Conservation (phyloP, 2,113 vertebrate species). For the Antechinus flavipes region DNA sequence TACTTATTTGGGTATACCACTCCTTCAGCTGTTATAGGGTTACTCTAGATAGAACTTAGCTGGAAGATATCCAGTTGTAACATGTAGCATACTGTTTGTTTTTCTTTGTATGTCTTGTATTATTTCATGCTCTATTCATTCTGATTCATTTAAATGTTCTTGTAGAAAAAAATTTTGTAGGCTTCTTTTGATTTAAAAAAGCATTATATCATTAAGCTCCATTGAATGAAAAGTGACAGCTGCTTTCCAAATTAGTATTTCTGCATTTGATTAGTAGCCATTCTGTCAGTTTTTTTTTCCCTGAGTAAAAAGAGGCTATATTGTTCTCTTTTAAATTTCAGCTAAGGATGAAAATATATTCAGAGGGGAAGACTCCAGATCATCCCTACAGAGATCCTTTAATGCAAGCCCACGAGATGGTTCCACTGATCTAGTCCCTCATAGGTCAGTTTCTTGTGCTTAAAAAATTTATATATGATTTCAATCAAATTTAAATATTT, state of each 20-base stretch:
- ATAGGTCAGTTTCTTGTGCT: slow-evolving; percentile 55
- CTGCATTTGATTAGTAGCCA: not conserved
- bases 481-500: not conserved
- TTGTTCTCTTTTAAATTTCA: slow-evolving; percentile 45
- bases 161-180: slow-evolving; percentile 1
- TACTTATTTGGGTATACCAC: slow-evolving; percentile 1
- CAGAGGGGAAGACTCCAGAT: not conserved
- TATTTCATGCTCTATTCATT: slow-evolving; percentile 6
- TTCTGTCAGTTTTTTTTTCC: not conserved
- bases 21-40: not conserved
- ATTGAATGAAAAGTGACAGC: not conserved
- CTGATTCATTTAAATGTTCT: not conserved
- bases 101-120: slow-evolving; percentile 22
- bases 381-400: slow-evolving; percentile 5
- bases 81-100: slow-evolving; percentile 1
- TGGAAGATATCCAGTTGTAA: not conserved
- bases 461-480: not conserved
- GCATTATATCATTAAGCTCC: slow-evolving; percentile 47
- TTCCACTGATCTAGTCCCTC: slow-evolving; percentile 16
- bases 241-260: not conserved
- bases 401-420: slow-evolving; percentile 30
- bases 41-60: slow-evolving; percentile 26
- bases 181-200: slow-evolving; percentile 38
- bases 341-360: slow-evolving; percentile 19
- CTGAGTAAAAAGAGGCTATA: not conserved